phyloP scores from a whole-genome alignment of 2,797 vertebrate species.

The Eulemur coronatus region DNA sequence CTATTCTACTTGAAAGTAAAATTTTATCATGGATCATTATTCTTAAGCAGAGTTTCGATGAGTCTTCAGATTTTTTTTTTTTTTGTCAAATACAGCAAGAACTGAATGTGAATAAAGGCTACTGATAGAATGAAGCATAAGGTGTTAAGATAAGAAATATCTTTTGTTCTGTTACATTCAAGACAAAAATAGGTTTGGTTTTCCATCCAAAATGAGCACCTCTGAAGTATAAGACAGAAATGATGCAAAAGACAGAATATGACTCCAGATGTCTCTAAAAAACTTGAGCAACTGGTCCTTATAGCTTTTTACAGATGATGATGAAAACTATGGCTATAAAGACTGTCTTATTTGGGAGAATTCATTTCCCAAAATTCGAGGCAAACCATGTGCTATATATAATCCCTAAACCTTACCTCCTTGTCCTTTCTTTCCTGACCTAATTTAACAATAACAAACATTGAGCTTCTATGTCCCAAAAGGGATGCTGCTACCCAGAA shows the following conservation, averaged over 20 bases:
- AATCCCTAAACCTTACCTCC: neutral
- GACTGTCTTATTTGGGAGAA: neutral
- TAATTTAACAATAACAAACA: neutral
- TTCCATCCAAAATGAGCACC: neutral
- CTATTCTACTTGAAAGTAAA: neutral
- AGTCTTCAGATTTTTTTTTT: neutral
- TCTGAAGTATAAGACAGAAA: neutral
- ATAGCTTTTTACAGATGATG: neutral
- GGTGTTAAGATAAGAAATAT: neutral
- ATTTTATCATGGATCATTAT: neutral
- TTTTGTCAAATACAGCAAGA: neutral
- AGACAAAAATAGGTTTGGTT: neutral
- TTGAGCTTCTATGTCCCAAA: neutral
- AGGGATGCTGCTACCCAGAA: neutral
- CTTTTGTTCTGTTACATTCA: neutral
- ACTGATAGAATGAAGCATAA: neutral
- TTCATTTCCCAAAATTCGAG: neutral
- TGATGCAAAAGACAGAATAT: neutral
- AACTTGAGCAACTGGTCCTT: neutral
- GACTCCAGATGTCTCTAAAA: neutral
- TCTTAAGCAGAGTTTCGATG: neutral
- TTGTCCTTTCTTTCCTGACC: neutral
- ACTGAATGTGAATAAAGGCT: neutral
- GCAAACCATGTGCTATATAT: neutral
- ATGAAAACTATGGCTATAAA: neutral